phyloP scores from a whole-genome alignment of 2,113 vertebrate genomes.

The Mesembrinibis cayennensis region DNA sequence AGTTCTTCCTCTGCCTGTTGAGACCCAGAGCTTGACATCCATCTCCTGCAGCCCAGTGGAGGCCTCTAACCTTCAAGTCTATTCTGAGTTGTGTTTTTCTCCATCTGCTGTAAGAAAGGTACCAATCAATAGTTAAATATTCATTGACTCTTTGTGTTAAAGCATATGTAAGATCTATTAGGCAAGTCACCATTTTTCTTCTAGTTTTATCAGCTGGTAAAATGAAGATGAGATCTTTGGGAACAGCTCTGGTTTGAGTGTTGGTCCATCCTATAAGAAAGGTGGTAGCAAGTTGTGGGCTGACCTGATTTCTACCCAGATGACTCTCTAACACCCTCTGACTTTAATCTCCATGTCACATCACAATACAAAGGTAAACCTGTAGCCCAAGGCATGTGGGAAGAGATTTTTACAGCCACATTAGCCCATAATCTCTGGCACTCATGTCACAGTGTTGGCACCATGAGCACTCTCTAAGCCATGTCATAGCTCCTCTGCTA shows the following conservation, averaged over 20 bases:
- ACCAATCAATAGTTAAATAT: not conserved
- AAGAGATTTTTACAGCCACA: not conserved
- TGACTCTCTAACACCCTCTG: not conserved
- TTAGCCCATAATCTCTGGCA: not conserved
- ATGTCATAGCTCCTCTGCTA: too few relatives aligned
- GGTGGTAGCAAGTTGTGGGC: not conserved
- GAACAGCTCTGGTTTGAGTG: not conserved
- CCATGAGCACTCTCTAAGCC: too few relatives aligned
- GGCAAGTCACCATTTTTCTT: not conserved
- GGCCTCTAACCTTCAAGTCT: too few relatives aligned
- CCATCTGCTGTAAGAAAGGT: not conserved
- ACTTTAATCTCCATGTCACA: not conserved
- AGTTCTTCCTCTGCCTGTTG: too few relatives aligned
- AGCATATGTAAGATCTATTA: not conserved
- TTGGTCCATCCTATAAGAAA: not conserved
- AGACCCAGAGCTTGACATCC: too few relatives aligned
- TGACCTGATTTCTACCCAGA: not conserved
- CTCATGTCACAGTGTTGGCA: too few relatives aligned
- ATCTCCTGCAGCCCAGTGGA: too few relatives aligned
- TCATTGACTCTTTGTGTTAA: not conserved
- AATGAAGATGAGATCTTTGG: not conserved
- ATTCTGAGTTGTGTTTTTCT: not conserved
- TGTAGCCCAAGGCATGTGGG: not conserved
- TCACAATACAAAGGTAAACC: not conserved
- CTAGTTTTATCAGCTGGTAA: not conserved